Evolutionary conservation across 2,888 invertebrate genomes (phyloP), one percentile per base, ranked within the genome.

Genomic region (Idaea biselata): DNA sequence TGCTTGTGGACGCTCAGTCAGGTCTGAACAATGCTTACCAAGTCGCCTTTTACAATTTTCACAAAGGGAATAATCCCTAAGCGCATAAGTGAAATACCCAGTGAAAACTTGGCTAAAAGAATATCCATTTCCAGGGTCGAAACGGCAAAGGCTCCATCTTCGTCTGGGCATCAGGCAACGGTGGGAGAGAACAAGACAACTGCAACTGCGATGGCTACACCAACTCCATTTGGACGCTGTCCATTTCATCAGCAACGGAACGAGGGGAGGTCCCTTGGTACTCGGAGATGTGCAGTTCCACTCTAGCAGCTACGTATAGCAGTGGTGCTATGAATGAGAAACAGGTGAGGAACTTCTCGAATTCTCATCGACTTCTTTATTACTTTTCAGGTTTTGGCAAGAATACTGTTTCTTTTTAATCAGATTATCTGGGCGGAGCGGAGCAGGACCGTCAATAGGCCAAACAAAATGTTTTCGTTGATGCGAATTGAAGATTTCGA

Each of bases 151-250:
- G 99, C 14, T 99, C 99, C 18, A 99, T 99, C 76, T 99, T 99
- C 91, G 97, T 99, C 1, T 99, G 99, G 99, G 99, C 99, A 0
- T 99, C 98, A 0, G 99, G 99, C 55, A 99, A 99, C 87, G 99
- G 99, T 2, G 99, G 99, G 0, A 94, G 98, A 58, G 98, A 99
- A 80, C 95, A 97, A 76, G 99, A 99, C 86, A 99, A 98, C 87
- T 99, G 99, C 91, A 99, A 99, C 88, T 99, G 99, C 89, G 99
- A 99, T 87, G 99, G 99, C 31, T 99, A 99, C 89, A 99, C 99
- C 62, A 99, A 99, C 93, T 98, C 98, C 65, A 99, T 99, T 80
- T 99, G 99, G 96, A 99, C 99, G 17, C 93, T 99, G 75, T 98
- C 98, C 58, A 99, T 99, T 88, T 98, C 98, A 64, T 98, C 98